A percentile compares a stretch with the other conserved stretches of the same genome.
These are phyloP conservation scores for Leguminivora glycinivorella DNA, from an alignment of 1,140 invertebrate species.

Conservation along the genomic window DNA sequence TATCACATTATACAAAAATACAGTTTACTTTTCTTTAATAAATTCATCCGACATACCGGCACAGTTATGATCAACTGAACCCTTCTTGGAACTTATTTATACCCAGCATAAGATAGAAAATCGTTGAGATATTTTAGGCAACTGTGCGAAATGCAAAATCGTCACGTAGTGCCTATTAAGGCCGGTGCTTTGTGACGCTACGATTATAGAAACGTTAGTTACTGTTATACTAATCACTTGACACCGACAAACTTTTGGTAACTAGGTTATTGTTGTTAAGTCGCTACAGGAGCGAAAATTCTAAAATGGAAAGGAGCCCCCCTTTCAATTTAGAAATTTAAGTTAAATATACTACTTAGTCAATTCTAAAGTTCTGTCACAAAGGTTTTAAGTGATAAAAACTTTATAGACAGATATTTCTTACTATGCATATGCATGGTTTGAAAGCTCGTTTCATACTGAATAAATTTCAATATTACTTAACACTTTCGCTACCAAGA, in stretches of 20 bases:
- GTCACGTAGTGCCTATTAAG: constrained; percentile 8
- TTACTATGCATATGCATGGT: too few relatives aligned
- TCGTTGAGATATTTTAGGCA: neutral
- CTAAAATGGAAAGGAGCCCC: too few relatives aligned
- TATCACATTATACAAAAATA: too few relatives aligned
- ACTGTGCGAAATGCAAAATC: neutral
- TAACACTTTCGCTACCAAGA: too few relatives aligned
- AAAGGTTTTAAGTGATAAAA: too few relatives aligned
- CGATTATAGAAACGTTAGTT: neutral
- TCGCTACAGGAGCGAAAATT: too few relatives aligned
- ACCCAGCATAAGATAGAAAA: neutral
- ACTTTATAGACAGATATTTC: too few relatives aligned
- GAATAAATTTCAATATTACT: too few relatives aligned
- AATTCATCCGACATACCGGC: neutral
- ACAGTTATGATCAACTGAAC: neutral
- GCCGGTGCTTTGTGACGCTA: neutral
- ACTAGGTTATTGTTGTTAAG: neutral
- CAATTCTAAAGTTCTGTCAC: too few relatives aligned
- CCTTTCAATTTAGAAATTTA: too few relatives aligned
- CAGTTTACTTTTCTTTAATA: neutral
- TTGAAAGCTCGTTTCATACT: too few relatives aligned
- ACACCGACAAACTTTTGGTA: neutral
- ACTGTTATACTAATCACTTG: neutral
- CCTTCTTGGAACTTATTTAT: neutral
- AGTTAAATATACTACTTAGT: too few relatives aligned